These are phyloP conservation scores for Hemicentrotus pulcherrimus DNA, from an alignment of 35 echinoderm and acorn worm species.

Conservation along the genomic window DNA sequence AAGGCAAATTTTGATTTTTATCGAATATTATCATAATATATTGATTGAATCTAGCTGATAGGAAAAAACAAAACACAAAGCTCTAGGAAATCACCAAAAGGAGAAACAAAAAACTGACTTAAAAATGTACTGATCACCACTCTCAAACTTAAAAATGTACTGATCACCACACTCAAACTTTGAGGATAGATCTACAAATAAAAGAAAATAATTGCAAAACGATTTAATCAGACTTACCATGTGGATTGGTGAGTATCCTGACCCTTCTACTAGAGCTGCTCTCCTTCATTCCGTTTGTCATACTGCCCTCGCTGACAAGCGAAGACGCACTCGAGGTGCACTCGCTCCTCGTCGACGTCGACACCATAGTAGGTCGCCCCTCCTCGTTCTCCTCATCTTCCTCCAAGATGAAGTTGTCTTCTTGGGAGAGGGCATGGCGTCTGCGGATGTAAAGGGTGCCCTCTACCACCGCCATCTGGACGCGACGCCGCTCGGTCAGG, in stretches of 20 bases:
- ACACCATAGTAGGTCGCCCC: background rate
- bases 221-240: background rate
- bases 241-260: background rate
- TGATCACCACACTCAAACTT: no score
- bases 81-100: no score
- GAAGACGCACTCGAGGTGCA: slow-evolving; percentile 20
- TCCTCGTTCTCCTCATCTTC: slow-evolving; percentile 25
- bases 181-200: no score
- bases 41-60: no score
- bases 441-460: slow-evolving; percentile 41
- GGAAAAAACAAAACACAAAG: no score
- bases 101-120: no score
- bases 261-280: background rate
- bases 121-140: no score
- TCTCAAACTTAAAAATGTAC: no score
- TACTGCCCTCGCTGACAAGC: slow-evolving; percentile 18
- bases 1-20: no score
- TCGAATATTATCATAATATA: no score
- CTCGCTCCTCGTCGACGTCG: background rate
- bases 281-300: background rate
- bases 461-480: slow-evolving; percentile 35
- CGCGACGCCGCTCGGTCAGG: slow-evolving; percentile 23
- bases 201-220: no score
- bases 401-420: slow-evolving; percentile 14
- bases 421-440: slow-evolving; percentile 24